Evolutionary conservation across 1,140 invertebrate species (phyloP), one percentile per base, ranked within the genome.

Genomic region (Pygmarrhopalites habei): DNA sequence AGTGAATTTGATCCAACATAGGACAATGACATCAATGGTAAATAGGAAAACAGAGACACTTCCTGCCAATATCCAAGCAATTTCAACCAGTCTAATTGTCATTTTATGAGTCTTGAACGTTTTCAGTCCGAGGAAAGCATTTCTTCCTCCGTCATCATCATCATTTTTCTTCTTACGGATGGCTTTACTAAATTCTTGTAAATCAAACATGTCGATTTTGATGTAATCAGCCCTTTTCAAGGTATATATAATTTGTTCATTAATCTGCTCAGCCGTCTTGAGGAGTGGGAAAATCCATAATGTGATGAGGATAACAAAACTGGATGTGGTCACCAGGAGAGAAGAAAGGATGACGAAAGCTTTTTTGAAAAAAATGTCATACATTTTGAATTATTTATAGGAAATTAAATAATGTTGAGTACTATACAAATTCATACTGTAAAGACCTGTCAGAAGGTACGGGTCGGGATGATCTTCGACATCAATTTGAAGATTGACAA

Each of bases 1-100:
- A 26, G 5, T 12, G 25, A 74, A 75, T 62, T 75, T 73, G 12
- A 75, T 69, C 79, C 81, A 84, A 67, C 78, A 80, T 4, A 84
- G 75, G 4, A 84, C 73, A 7, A 78, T 80, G 47, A 85, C 81
- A 72, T 85, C 83, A 14, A 80, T 71, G 2, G 85, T 72, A 72
- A 85, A 85, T 12, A 85, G 73, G 23, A 85, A 71, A 39, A 85
- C 81, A 10, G 53, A 43, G 21, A 56, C 57, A 19, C 46, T 64
- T 21, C 49, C 49, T 21, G 61, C 65, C 15, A 63, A 23, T 10
- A 64, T 25, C 65, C 60, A 62, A 10, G 60, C 19, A 4, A 62
- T 19, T 32, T 62, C 23, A 19, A 62, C 51, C 10, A 56, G 21
- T 15, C 14, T 7, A 10, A 49, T 23, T 23, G 47, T 49, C 14